phyloP scores from a whole-genome alignment of 2,888 invertebrate genomes.

The Eupeodes luniger region DNA sequence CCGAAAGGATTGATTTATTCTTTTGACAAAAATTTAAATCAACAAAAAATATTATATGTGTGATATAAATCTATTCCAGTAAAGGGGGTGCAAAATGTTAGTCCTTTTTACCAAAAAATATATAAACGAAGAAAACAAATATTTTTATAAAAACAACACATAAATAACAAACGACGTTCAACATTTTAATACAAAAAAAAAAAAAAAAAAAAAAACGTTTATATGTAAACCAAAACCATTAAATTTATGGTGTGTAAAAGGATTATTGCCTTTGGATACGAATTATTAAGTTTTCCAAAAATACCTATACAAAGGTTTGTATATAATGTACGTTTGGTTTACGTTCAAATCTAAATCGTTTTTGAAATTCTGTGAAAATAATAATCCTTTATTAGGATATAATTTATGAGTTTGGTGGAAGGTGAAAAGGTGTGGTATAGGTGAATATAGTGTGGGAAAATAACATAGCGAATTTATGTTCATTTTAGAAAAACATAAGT shows the following conservation, averaged over 20 bases:
- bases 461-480: conserved; percentile 36
- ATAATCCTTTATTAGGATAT: conserved; percentile 74
- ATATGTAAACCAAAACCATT: conserved; percentile 64
- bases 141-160: conserved; percentile 1
- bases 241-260: conserved; percentile 75
- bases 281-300: conserved; percentile 73
- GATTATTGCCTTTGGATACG: conserved; percentile 71
- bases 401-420: conserved; percentile 54
- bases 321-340: neutral
- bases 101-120: conserved; percentile 6
- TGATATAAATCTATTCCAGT: neutral
- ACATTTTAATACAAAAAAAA: neutral
- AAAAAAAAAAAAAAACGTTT: neutral
- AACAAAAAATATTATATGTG: neutral
- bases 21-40: conserved; percentile 20
- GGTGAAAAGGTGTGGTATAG: neutral
- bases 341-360: conserved; percentile 62
- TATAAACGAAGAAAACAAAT: conserved; percentile 6
- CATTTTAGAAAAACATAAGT: neutral
- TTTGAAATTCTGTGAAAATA: conserved; percentile 69
- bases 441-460: neutral
- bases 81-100: no score
- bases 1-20: conserved; percentile 71
- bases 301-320: neutral
- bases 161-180: conserved; percentile 27